These are phyloP conservation scores for Arizona elegans DNA, from an alignment of 2,113 vertebrate species.

Conservation along the genomic window DNA sequence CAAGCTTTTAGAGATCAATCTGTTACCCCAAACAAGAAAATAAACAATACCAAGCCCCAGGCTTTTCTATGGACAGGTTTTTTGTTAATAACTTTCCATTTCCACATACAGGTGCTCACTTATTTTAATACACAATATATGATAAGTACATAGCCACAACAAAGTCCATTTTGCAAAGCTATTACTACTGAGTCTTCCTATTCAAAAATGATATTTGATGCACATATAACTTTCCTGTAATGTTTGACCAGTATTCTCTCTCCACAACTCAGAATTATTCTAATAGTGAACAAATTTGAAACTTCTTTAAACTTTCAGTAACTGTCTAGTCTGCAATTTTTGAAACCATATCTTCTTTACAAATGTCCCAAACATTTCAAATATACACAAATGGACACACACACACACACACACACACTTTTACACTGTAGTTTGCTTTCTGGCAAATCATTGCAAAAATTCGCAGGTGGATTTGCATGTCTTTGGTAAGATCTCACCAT, in stretches of 20 bases:
- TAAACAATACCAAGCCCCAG: no score
- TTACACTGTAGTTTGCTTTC: background rate
- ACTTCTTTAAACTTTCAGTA: fast-evolving
- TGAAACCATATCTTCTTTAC: background rate
- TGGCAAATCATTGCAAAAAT: background rate
- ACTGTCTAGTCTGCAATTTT: background rate
- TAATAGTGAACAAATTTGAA: background rate
- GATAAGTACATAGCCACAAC: background rate
- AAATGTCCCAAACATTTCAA: background rate
- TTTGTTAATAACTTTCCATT: background rate
- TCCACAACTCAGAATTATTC: background rate
- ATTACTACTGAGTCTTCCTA: background rate
- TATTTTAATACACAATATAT: background rate
- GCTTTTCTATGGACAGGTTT: background rate
- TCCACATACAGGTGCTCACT: background rate
- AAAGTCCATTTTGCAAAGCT: background rate
- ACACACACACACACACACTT: no score
- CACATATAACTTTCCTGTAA: background rate
- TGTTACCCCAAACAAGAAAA: background rate
- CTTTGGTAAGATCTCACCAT: background rate
- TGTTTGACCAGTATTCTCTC: background rate
- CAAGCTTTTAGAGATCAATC: background rate
- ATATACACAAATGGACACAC: background rate
- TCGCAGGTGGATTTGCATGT: background rate
- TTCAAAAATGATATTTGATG: background rate